Conservation (phyloP, 2,797 vertebrate species). For the Anisognathus igniventris region DNA sequence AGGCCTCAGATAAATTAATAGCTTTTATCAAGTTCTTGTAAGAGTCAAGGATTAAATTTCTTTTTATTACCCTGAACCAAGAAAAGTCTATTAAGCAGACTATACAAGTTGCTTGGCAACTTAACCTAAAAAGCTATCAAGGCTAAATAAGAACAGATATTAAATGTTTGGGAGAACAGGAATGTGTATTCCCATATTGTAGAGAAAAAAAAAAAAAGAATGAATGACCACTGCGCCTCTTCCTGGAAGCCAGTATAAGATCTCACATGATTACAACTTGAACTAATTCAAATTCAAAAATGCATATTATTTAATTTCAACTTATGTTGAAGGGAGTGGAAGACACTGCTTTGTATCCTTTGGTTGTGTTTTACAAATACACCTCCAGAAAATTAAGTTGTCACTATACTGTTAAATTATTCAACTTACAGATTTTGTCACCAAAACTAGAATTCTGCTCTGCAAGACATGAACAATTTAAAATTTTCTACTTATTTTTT, state of each 20-base stretch:
- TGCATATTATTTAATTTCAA: background rate
- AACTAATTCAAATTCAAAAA: background rate
- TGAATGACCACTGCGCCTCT: background rate
- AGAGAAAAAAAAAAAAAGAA: background rate
- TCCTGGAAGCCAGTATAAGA: background rate
- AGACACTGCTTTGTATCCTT: background rate
- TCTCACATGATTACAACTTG: background rate
- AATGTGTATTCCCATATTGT: background rate
- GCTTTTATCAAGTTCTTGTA: conserved; percentile 9
- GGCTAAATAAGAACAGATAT: background rate
- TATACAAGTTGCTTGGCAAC: conserved; percentile 26
- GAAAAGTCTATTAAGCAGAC: conserved; percentile 5
- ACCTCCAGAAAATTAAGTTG: background rate
- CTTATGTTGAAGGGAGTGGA: background rate
- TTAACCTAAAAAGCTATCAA: background rate
- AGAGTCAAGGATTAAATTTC: background rate
- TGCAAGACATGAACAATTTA: background rate
- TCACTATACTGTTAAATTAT: background rate
- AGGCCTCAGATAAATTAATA: background rate
- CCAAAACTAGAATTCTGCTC: background rate
- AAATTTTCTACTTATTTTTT: background rate
- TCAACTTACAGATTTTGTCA: background rate
- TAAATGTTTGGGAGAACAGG: background rate
- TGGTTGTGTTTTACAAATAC: background rate
- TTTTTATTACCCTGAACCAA: background rate